These are phyloP conservation scores for Zenarchopterus dispar DNA, from an alignment of 2,797 vertebrate species.

Conservation along the genomic window DNA sequence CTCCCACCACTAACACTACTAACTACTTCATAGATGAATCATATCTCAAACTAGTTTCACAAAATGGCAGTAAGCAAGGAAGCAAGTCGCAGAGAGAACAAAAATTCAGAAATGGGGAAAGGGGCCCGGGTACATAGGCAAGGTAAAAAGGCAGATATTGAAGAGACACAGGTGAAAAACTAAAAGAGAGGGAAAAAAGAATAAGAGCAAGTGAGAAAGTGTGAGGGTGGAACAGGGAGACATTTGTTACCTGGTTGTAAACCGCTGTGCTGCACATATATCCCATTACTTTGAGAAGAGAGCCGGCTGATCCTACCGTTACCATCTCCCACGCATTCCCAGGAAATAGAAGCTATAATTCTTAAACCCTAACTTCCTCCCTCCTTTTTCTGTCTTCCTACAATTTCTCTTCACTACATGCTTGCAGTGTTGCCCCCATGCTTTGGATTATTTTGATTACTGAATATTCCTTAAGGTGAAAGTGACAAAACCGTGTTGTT, in stretches of 20 bases:
- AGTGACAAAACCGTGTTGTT: too few species aligned
- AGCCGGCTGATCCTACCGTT: constrained; percentile 68
- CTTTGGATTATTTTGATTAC: constrained; percentile 32
- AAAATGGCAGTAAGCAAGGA: too few species aligned
- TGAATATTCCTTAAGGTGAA: not conserved
- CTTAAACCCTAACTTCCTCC: constrained; percentile 64
- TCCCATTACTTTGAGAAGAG: constrained; percentile 78
- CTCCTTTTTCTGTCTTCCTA: constrained; percentile 29
- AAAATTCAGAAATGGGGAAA: constrained; percentile 4
- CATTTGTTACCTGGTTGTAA: constrained; percentile 76
- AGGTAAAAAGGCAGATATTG: constrained; percentile 38
- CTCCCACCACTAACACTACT: too few species aligned
- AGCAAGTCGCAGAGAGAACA: too few species aligned
- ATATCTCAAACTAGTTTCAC: too few species aligned
- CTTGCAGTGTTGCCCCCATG: constrained; percentile 11
- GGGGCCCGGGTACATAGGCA: constrained; percentile 7
- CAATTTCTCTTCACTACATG: not conserved
- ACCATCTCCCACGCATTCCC: constrained; percentile 65
- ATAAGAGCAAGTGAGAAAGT: constrained; percentile 26
- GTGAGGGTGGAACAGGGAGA: constrained; percentile 49
- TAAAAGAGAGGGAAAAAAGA: constrained; percentile 30
- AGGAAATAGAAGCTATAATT: constrained; percentile 85
- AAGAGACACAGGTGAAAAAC: constrained; percentile 57
- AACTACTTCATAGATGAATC: too few species aligned
- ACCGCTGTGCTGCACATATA: constrained; percentile 77